These are phyloP conservation scores for Coregonus clupeaformis DNA, from an alignment of 2,113 vertebrate genomes.

Conservation along the genomic window DNA sequence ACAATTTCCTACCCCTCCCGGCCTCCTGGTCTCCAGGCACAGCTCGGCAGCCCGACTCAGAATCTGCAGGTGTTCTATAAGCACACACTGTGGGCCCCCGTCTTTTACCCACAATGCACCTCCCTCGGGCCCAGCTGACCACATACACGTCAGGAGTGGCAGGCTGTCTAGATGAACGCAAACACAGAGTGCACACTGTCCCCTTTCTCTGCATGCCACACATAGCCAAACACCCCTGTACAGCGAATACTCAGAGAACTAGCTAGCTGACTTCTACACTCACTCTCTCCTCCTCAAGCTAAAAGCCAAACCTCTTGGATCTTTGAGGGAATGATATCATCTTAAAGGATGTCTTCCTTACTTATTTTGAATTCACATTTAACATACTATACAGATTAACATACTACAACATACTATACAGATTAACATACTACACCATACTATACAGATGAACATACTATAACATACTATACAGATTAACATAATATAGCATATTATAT, in stretches of 20 bases:
- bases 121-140: constrained; percentile 74
- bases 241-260: constrained; percentile 9
- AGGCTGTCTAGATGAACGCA: constrained; percentile 46
- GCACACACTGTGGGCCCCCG: constrained; percentile 58
- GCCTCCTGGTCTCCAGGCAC: too few species aligned
- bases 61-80: constrained; percentile 69
- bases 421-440: too few species aligned
- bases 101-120: constrained; percentile 62
- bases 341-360: constrained; percentile 37
- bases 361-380: constrained; percentile 35
- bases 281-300: not conserved
- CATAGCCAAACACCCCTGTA: constrained; percentile 23
- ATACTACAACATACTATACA: too few species aligned
- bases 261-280: not conserved
- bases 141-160: constrained; percentile 68
- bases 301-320: not conserved
- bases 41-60: constrained; percentile 62
- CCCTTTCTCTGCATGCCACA: constrained; percentile 53
- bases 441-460: too few species aligned
- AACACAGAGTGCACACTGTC: constrained; percentile 56
- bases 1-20: constrained; percentile 27
- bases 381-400: not conserved
- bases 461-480: too few species aligned
- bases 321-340: constrained; percentile 31
- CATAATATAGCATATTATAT: too few species aligned